A percentile compares a stretch with the other conserved stretches of the same genome.
These are phyloP conservation scores for Macrotus californicus DNA, from an alignment of 2,113 vertebrate species.

Conservation along the genomic window DNA sequence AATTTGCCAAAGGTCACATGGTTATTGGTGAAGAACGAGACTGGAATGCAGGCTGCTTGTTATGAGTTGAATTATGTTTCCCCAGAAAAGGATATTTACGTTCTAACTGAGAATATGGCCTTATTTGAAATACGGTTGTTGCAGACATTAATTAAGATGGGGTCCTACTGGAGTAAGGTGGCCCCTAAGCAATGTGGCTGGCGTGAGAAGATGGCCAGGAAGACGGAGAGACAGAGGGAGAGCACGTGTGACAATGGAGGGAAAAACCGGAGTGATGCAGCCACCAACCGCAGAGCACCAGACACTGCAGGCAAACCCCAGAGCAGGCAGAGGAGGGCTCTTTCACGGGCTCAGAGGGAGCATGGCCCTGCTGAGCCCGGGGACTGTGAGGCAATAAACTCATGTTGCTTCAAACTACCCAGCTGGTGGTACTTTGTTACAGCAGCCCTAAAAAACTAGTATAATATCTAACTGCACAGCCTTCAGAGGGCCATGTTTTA, in stretches of 20 bases:
- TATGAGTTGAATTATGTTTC: background rate
- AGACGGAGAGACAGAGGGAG: background rate
- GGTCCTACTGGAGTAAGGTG: background rate
- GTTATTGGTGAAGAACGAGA: background rate
- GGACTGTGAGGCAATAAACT: background rate
- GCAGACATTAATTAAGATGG: background rate
- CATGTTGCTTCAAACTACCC: background rate
- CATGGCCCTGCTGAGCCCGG: background rate
- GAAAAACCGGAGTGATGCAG: background rate
- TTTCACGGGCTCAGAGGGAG: background rate
- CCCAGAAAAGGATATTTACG: background rate
- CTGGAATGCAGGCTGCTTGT: background rate
- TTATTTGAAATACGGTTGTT: background rate
- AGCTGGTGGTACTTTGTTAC: background rate
- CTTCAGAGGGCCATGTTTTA: background rate
- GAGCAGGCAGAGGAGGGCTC: background rate
- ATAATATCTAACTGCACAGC: background rate
- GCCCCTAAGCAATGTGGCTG: background rate
- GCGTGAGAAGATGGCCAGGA: background rate
- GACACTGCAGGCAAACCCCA: background rate
- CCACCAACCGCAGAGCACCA: background rate
- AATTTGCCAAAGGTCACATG: background rate
- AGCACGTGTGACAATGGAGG: rapidly evolving
- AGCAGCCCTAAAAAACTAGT: background rate
- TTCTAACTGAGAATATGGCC: background rate